Percentiles rank a stretch among this genome's conserved stretches.
These are phyloP conservation scores for Petrocephalus microphthalmus DNA, from an alignment of 2,113 vertebrate species.

Conservation along the genomic window DNA sequence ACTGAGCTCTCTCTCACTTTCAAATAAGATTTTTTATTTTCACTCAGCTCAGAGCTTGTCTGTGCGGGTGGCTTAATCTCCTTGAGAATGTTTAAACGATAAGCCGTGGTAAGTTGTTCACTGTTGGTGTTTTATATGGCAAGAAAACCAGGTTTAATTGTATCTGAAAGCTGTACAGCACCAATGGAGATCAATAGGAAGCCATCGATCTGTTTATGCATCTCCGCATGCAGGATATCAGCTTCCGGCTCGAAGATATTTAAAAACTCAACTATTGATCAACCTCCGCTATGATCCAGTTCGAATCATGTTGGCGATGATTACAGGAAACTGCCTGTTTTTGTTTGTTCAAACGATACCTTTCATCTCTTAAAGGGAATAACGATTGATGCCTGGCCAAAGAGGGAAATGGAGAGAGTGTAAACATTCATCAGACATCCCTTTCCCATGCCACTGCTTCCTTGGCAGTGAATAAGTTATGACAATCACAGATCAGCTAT, in stretches of 20 bases:
- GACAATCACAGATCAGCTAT: background rate
- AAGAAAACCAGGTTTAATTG: conserved; percentile 67
- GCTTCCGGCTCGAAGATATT: conserved; percentile 75
- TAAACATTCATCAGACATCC: conserved; percentile 12
- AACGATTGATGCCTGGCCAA: conserved; percentile 28
- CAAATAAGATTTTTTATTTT: conserved; percentile 29
- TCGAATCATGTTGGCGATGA: conserved; percentile 65
- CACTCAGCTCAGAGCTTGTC: conserved; percentile 38
- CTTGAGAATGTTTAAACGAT: conserved; percentile 52
- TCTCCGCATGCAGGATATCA: conserved; percentile 70
- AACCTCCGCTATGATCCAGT: conserved; percentile 64
- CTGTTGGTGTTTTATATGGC: conserved; percentile 55
- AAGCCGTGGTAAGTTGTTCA: conserved; percentile 55
- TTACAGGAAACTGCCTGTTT: conserved; percentile 66
- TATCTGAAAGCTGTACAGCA: conserved; percentile 77
- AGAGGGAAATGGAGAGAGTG: background rate
- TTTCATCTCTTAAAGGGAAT: conserved; percentile 33
- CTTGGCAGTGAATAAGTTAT: conserved; percentile 3
- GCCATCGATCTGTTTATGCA: conserved; percentile 75
- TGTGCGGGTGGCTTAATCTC: conserved; percentile 51
- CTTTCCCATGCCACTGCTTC: background rate
- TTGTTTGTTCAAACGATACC: conserved; percentile 44
- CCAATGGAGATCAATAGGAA: conserved; percentile 63
- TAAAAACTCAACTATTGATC: conserved; percentile 80
- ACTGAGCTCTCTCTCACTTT: background rate